phyloP scores from a whole-genome alignment of 1,140 invertebrate species.

The Bradysia coprophila region DNA sequence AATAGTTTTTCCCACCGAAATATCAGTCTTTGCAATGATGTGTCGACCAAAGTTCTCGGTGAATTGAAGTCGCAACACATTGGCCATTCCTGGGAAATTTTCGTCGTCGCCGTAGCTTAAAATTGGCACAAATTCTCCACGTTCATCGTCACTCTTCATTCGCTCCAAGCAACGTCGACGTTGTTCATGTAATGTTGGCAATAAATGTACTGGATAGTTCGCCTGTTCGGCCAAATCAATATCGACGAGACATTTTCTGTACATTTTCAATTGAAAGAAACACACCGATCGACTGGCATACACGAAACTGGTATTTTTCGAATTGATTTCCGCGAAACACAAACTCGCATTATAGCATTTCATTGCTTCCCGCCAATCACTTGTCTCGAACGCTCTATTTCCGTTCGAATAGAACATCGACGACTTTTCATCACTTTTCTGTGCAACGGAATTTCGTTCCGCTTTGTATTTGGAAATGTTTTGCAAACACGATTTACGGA shows the following conservation, averaged over 20 bases:
- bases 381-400: not conserved
- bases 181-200: not conserved
- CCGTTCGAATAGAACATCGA: not conserved
- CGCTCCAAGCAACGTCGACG: not conserved
- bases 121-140: conserved; percentile 3
- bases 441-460: not conserved
- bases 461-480: too few relatives aligned
- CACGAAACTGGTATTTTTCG: not conserved
- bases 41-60: not conserved
- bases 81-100: not conserved
- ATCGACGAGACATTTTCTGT: not conserved
- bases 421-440: conserved; percentile 12
- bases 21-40: not conserved
- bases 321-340: not conserved
- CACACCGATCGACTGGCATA: not conserved
- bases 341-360: not conserved
- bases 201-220: not conserved
- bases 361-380: not conserved
- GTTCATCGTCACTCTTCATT: conserved; percentile 3
- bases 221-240: not conserved
- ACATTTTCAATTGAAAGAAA: not conserved
- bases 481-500: too few relatives aligned
- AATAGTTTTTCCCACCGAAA: not conserved
- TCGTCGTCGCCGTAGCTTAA: not conserved
- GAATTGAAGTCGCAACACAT: not conserved